phyloP scores from a whole-genome alignment of 2,113 vertebrate genomes.

The Ellobius talpinus region DNA sequence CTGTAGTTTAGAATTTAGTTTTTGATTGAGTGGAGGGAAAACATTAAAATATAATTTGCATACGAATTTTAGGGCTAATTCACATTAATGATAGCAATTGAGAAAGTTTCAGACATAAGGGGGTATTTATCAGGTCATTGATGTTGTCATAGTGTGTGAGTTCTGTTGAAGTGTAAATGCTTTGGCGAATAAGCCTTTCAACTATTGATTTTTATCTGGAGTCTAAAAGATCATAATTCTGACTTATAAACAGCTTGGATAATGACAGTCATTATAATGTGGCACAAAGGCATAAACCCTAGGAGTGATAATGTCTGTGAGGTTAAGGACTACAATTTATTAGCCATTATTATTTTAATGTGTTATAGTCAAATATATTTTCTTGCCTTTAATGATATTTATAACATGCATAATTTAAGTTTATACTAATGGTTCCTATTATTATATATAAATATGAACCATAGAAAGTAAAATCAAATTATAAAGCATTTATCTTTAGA shows the following conservation, averaged over 20 bases:
- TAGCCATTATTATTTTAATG: conserved; percentile 58
- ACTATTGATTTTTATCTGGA: conserved; percentile 12
- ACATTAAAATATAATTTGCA: conserved; percentile 57
- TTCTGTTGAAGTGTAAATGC: conserved; percentile 28
- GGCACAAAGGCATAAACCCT: conserved; percentile 52
- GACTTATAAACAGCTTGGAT: conserved; percentile 45
- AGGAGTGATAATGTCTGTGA: not conserved
- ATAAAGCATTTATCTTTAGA: conserved; percentile 6
- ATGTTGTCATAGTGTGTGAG: not conserved
- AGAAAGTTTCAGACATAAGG: conserved; percentile 24
- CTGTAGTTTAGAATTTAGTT: conserved; percentile 27
- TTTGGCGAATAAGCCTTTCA: conserved; percentile 30
- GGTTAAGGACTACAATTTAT: conserved; percentile 52
- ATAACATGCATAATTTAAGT: conserved; percentile 45
- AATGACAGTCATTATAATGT: conserved; percentile 54
- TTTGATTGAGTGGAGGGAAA: conserved; percentile 33
- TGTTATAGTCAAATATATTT: conserved; percentile 35
- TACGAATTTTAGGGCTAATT: conserved; percentile 27
- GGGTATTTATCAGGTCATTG: not conserved
- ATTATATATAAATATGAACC: not conserved
- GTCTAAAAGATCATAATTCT: conserved; percentile 51
- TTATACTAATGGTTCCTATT: not conserved
- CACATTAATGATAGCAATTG: conserved; percentile 50
- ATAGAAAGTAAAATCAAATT: conserved; percentile 24
- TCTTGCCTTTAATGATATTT: conserved; percentile 53